Percentiles rank a stretch among this genome's conserved stretches.
Conservation (phyloP, 2,797 vertebrate genomes). For the Clarias laeviceps region DNA sequence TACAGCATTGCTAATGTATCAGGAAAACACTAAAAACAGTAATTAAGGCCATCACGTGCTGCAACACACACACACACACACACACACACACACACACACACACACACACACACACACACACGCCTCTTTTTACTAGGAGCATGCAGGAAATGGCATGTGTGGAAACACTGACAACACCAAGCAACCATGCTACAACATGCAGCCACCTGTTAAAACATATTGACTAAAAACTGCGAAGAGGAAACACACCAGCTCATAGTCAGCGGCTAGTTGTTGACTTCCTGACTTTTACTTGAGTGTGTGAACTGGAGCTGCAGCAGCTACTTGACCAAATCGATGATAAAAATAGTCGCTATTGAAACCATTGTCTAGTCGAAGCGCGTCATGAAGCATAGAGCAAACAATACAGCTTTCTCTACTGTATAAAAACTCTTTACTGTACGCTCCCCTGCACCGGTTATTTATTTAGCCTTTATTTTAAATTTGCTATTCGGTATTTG, state of each 20-base stretch:
- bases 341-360: not conserved
- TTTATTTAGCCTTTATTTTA: not conserved
- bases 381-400: not conserved
- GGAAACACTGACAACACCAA: not conserved
- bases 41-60: not conserved
- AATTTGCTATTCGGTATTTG: not conserved
- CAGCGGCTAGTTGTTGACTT: not conserved
- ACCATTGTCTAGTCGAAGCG: not conserved
- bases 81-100: too few relatives aligned
- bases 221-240: not conserved
- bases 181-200: not conserved
- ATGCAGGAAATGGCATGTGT: too few relatives aligned
- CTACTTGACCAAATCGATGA: not conserved
- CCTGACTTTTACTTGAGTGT: not conserved
- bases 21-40: not conserved
- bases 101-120: too few relatives aligned
- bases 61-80: too few relatives aligned
- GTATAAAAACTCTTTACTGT: not conserved
- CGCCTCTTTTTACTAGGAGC: not conserved
- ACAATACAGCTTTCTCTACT: not conserved
- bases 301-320: not conserved
- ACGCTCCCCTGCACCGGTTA: not conserved
- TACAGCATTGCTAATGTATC: not conserved
- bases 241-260: not conserved
- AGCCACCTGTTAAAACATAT: not conserved